Evolutionary conservation across 2,797 vertebrate genomes (phyloP).

Genomic region (Malacoraja senta): DNA sequence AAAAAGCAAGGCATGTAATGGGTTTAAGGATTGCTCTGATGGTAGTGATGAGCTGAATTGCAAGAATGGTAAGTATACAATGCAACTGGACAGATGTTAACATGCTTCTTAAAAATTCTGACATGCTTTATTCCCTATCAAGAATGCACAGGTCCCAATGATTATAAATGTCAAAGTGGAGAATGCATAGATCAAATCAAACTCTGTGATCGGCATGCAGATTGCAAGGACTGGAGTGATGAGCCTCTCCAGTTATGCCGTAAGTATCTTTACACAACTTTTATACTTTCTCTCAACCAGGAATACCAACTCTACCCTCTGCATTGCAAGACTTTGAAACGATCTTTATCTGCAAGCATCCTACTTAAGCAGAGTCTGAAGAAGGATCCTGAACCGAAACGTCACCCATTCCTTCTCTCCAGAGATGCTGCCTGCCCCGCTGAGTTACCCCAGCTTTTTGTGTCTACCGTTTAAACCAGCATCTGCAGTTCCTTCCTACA

Average conservation of each 20-base stretch:
- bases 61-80: conserved; percentile 68
- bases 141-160: conserved; percentile 81
- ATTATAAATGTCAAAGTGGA: conserved; percentile 90
- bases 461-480: no score
- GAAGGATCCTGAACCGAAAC: no score
- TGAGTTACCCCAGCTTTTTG: no score
- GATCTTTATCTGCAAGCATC: no score
- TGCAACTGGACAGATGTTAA: background rate
- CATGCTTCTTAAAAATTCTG: no score
- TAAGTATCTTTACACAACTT: conserved; percentile 57
- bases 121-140: conserved; percentile 43
- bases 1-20: conserved; percentile 80
- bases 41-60: conserved; percentile 85
- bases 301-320: no score
- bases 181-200: conserved; percentile 88
- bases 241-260: conserved; percentile 88
- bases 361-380: no score
- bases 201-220: conserved; percentile 83
- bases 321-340: no score
- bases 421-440: no score
- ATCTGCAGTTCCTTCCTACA: no score
- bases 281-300: no score
- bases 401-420: no score
- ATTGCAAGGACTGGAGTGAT: conserved; percentile 95
- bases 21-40: conserved; percentile 80